A percentile compares a stretch with the other conserved stretches of the same genome.
These are phyloP conservation scores for Alectoris magna DNA, from an alignment of 2,797 vertebrate genomes.

Conservation along the genomic window DNA sequence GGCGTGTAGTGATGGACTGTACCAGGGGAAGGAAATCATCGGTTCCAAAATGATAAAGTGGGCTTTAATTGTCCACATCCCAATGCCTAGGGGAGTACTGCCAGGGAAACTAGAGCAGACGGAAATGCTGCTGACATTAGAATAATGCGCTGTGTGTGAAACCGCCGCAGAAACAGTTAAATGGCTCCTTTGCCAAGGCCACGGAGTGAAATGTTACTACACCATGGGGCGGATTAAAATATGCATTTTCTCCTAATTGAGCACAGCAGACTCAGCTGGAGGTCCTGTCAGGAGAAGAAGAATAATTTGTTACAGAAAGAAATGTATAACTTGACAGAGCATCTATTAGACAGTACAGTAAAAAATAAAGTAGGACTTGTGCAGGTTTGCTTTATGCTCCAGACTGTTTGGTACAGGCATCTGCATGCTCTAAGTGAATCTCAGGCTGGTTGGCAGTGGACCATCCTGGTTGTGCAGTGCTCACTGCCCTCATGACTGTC, in stretches of 20 bases:
- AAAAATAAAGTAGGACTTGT: constrained; percentile 54
- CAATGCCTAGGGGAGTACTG: constrained; percentile 71
- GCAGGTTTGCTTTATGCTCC: constrained; percentile 33
- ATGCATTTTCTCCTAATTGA: constrained; percentile 84
- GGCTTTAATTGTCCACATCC: constrained; percentile 77
- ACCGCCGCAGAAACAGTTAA: constrained; percentile 78
- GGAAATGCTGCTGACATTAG: constrained; percentile 69
- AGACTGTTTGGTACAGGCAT: background rate
- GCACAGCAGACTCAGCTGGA: constrained; percentile 80
- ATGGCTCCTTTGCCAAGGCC: constrained; percentile 79
- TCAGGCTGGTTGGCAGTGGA: background rate
- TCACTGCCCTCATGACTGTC: background rate
- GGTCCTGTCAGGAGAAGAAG: constrained; percentile 81
- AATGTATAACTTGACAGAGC: constrained; percentile 66
- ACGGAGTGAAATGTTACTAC: constrained; percentile 80
- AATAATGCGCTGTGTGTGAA: constrained; percentile 59
- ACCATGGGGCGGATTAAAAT: constrained; percentile 83
- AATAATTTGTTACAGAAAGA: constrained; percentile 84
- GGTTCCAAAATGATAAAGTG: constrained; percentile 71
- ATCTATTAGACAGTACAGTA: constrained; percentile 70
- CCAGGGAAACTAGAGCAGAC: constrained; percentile 57
- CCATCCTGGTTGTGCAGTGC: background rate
- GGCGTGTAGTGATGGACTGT: constrained; percentile 17
- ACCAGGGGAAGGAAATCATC: constrained; percentile 39
- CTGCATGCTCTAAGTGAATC: background rate